Evolutionary conservation across 2,797 vertebrate genomes (phyloP).

Genomic region (Sitta carolinensis): DNA sequence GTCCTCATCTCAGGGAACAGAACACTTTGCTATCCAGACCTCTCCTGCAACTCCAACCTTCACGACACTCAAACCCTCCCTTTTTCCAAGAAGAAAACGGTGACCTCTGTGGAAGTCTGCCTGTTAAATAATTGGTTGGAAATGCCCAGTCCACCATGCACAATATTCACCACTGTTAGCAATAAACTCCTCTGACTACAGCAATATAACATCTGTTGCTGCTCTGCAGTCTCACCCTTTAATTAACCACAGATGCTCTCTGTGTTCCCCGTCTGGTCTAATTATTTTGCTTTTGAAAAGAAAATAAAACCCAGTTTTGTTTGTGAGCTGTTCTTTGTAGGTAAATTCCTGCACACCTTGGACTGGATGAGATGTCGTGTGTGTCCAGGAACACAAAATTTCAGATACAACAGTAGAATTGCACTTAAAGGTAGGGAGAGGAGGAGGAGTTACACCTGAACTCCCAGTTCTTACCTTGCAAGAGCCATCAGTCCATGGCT

Average conservation of each 20-base stretch:
- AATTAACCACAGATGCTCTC: slow-evolving; percentile 51
- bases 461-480: background rate
- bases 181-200: slow-evolving; percentile 43
- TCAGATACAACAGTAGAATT: background rate
- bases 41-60: background rate
- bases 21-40: background rate
- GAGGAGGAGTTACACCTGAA: background rate
- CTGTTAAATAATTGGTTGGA: slow-evolving; percentile 20
- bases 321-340: background rate
- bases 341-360: background rate
- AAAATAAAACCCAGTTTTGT: background rate
- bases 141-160: background rate
- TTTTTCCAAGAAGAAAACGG: background rate
- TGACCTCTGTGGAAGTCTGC: background rate
- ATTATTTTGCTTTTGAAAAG: slow-evolving; percentile 19
- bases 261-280: background rate
- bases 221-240: slow-evolving; percentile 27
- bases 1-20: background rate
- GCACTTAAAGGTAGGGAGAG: background rate
- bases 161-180: slow-evolving; percentile 26
- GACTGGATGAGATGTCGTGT: background rate
- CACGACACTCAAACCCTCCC: background rate
- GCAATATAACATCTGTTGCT: slow-evolving; percentile 50
- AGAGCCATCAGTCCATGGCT: background rate
- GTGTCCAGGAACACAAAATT: background rate